A percentile compares a stretch with the other conserved stretches of the same genome.
phyloP scores from a whole-genome alignment of 2,113 vertebrate species.

The Octodon degus region DNA sequence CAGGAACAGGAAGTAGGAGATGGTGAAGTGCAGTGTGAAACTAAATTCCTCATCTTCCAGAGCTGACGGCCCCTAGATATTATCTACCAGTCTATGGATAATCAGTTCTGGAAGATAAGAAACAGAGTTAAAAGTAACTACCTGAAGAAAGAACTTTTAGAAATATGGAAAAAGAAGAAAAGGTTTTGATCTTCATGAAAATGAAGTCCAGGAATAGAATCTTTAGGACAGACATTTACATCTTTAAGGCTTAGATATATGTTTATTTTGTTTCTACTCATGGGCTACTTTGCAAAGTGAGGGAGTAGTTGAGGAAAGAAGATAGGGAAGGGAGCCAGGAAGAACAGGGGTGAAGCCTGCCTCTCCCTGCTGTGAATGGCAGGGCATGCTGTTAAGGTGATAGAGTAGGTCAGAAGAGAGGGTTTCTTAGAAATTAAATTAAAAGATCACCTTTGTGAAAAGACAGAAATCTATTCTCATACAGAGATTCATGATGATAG shows the following conservation, averaged over 20 bases:
- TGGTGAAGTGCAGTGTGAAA: not conserved
- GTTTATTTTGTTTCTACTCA: not conserved
- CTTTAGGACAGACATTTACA: not conserved
- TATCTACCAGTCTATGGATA: not conserved
- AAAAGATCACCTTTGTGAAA: not conserved
- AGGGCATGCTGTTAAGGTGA: not conserved
- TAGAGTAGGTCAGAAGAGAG: slow-evolving; percentile 30
- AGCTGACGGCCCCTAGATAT: not conserved
- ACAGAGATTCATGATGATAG: not conserved
- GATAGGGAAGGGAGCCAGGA: not conserved
- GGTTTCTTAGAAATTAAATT: slow-evolving; percentile 7
- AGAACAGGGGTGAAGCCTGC: too few species aligned
- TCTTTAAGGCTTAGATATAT: not conserved
- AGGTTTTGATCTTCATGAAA: not conserved
- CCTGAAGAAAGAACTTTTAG: not conserved
- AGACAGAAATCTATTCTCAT: not conserved
- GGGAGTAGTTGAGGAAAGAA: not conserved
- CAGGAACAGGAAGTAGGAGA: not conserved
- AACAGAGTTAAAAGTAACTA: not conserved
- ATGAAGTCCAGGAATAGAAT: not conserved
- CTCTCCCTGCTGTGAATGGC: not conserved
- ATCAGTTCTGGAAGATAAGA: slow-evolving; percentile 35
- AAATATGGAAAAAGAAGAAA: not conserved
- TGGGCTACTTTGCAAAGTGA: not conserved
- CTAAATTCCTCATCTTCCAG: not conserved